These are phyloP conservation scores for Eurytoma californica DNA, from an alignment of 2,888 invertebrate genomes.

Conservation along the genomic window DNA sequence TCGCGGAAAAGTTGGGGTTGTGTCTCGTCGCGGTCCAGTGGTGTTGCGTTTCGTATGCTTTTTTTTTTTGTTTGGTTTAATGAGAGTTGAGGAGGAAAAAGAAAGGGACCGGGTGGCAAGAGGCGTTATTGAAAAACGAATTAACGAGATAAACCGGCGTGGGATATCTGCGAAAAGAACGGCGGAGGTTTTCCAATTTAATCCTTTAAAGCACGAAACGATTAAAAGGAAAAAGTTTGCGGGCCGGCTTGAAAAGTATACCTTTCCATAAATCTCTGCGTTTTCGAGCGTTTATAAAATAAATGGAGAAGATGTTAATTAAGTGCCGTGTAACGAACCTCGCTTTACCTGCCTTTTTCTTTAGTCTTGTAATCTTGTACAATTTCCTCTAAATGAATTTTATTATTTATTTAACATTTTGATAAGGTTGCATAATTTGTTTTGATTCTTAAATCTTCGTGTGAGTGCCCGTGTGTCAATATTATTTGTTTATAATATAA, in stretches of 20 bases:
- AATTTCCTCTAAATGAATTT: no score
- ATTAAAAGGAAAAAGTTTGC: neutral
- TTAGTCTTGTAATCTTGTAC: no score
- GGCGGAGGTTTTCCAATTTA: slow-evolving; percentile 23
- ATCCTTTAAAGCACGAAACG: slow-evolving; percentile 20
- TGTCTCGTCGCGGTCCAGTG: no score
- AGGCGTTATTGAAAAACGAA: slow-evolving; percentile 32
- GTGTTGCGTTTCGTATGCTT: neutral
- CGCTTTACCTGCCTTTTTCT: no score
- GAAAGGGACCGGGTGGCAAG: neutral
- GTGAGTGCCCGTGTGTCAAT: no score
- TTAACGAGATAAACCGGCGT: slow-evolving; percentile 36
- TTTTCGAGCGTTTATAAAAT: slow-evolving; percentile 3
- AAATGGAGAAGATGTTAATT: neutral
- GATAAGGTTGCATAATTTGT: no score
- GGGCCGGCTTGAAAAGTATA: neutral
- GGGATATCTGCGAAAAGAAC: slow-evolving; percentile 4
- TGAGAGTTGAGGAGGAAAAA: neutral
- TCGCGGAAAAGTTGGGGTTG: no score
- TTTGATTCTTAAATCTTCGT: no score
- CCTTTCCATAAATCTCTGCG: neutral
- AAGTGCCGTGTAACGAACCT: no score
- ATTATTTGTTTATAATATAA: no score
- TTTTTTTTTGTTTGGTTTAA: slow-evolving; percentile 21
- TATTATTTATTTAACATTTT: no score